These are phyloP conservation scores for Octodonta nipae DNA, from an alignment of 2,888 invertebrate species.

Conservation along the genomic window DNA sequence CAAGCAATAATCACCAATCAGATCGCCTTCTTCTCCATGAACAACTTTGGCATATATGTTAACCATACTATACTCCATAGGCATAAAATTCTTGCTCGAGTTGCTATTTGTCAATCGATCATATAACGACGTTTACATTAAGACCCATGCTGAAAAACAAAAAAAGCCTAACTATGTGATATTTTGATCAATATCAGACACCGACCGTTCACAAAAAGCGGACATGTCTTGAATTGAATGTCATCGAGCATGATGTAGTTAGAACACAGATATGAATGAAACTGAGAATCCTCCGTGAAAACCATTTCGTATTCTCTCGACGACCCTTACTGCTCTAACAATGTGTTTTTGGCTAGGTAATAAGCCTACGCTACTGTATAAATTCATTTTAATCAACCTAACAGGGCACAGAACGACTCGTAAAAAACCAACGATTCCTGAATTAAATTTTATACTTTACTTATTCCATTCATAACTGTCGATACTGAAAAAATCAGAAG, in stretches of 20 bases:
- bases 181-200: not conserved
- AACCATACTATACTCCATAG: no score
- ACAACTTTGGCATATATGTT: no score
- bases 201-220: conserved; percentile 1
- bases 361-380: conserved; percentile 19
- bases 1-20: no score
- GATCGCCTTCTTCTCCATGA: no score
- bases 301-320: conserved; percentile 13
- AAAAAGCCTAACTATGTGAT: no score
- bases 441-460: conserved; percentile 10
- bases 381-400: conserved; percentile 18
- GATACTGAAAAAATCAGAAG: conserved; percentile 16
- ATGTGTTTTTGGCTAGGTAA: conserved; percentile 21
- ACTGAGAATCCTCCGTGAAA: conserved; percentile 6
- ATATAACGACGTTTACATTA: no score
- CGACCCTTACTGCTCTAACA: conserved; percentile 18
- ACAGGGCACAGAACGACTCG: not conserved
- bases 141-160: no score
- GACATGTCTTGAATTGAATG: not conserved
- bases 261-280: conserved; percentile 14
- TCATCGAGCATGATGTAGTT: conserved; percentile 1
- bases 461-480: conserved; percentile 19
- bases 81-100: no score
- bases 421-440: conserved; percentile 1
- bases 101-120: no score